These are phyloP conservation scores for Gandaritis pyraliata DNA, from an alignment of 2,888 invertebrate species.

Conservation along the genomic window DNA sequence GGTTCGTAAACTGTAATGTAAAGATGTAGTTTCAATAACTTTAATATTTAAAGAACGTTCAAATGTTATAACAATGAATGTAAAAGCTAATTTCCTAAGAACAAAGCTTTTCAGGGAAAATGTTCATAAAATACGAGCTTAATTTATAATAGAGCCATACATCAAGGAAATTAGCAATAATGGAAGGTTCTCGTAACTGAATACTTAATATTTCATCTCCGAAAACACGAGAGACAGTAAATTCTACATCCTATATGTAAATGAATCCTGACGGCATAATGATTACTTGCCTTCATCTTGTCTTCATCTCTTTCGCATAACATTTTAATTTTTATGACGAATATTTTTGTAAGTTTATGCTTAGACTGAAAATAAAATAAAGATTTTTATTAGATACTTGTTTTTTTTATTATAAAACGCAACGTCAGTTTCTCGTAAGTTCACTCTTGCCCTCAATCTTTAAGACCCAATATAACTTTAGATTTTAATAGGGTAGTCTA, in stretches of 20 bases:
- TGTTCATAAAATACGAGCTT: slow-evolving; percentile 31
- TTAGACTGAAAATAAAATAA: neutral
- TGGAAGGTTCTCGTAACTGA: slow-evolving; percentile 34
- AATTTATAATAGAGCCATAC: slow-evolving; percentile 34
- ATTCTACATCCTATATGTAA: slow-evolving; percentile 38
- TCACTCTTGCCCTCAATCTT: too few species aligned
- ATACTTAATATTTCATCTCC: slow-evolving; percentile 38
- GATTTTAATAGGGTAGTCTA: too few species aligned
- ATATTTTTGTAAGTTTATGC: neutral
- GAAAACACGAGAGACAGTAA: slow-evolving; percentile 32
- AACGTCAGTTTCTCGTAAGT: too few species aligned
- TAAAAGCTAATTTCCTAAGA: neutral
- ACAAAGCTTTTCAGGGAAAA: slow-evolving; percentile 1
- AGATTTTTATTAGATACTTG: too few species aligned
- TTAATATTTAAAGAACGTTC: too few species aligned
- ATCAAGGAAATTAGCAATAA: slow-evolving; percentile 37
- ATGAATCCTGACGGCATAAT: slow-evolving; percentile 23
- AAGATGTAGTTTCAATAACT: neutral
- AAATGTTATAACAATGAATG: neutral
- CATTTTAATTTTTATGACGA: neutral
- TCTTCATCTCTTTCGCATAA: neutral
- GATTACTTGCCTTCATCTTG: neutral
- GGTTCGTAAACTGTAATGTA: neutral
- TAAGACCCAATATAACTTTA: too few species aligned
- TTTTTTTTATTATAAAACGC: too few species aligned